Evolutionary conservation across 2,797 vertebrate genomes (phyloP).

Genomic region (Cuculus canorus): DNA sequence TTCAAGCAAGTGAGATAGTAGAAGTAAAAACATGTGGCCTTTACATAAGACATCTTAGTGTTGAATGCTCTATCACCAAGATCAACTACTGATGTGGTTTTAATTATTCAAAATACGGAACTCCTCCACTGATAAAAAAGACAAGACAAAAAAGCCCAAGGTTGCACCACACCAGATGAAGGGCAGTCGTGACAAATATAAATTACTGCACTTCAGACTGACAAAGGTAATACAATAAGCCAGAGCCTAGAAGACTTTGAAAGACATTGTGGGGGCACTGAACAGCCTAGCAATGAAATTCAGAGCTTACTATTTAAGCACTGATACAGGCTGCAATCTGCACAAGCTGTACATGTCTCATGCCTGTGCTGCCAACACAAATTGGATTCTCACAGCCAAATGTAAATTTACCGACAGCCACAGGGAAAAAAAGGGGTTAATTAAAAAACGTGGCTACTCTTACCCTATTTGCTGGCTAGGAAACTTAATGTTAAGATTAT

Average conservation of each 20-base stretch:
- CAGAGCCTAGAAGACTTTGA: slow-evolving; percentile 10
- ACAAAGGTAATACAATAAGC: slow-evolving; percentile 49
- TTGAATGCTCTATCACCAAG: neutral
- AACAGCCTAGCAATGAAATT: neutral
- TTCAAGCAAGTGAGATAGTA: slow-evolving; percentile 19
- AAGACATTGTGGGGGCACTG: neutral
- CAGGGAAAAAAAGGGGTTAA: neutral
- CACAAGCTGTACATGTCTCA: neutral
- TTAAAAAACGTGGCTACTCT: neutral
- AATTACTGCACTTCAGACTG: slow-evolving; percentile 23
- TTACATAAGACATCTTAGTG: neutral
- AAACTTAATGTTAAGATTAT: neutral
- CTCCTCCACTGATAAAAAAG: neutral
- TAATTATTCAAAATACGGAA: slow-evolving; percentile 28
- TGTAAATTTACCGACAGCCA: slow-evolving; percentile 1
- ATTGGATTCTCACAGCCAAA: neutral
- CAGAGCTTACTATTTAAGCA: neutral
- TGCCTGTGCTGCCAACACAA: neutral
- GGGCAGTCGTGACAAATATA: slow-evolving; percentile 50
- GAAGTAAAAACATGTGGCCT: slow-evolving; percentile 2
- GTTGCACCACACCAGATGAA: slow-evolving; percentile 14
- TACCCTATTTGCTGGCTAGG: neutral
- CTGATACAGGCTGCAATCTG: neutral
- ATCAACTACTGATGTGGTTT: slow-evolving; percentile 22
- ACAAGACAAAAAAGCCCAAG: slow-evolving; percentile 2